Evolutionary conservation across 2,888 invertebrate genomes (phyloP), one percentile per base, ranked within the genome.

Genomic region (Timema podura): DNA sequence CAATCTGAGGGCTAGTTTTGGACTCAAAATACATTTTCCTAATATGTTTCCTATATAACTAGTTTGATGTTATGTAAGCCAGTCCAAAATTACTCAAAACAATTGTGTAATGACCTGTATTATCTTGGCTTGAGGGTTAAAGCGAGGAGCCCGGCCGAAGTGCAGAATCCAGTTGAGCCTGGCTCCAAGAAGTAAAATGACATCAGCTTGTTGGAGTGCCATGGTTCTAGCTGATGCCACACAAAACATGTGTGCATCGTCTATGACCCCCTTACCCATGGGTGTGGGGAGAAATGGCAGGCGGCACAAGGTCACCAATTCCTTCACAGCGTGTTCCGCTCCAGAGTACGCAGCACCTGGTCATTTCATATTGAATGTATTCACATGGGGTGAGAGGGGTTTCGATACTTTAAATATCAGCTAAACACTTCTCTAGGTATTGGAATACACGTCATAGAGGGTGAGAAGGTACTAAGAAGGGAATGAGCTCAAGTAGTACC

Each of bases 81-180:
- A 30, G 3, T 30, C 30, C 30, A 30, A 30, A 30, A 30, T 30
- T 30, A 30, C 30, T 30, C 30, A 30, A 30, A 30, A 30, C 30
- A 30, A 30, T 30, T 30, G 10, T 16, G 5, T 0, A 7, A 11
- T 46, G 74, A 90, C 93, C 86, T 95, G 97, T 76, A 98, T 93
- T 74, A 98, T 83, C 83, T 95, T 94, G 6, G 95, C 95, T 78
- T 92, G 85, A 0, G 87, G 85, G 16, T 88, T 86, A 81, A 90
- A 98, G 57, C 98, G 84, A 1, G 97, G 98, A 16, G 92, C 83
- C 69, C 90, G 88, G 2, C 98, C 98, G 83, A 98, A 98, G 83
- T 98, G 98, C 73, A 98, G 85, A 83, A 98, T 98, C 98, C 98
- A 98, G 83, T 98, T 98, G 16, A 98, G 85, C 54, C 98, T 84